Evolutionary conservation across 2,888 invertebrate genomes (phyloP).

Genomic region (Ectobius pallidus): DNA sequence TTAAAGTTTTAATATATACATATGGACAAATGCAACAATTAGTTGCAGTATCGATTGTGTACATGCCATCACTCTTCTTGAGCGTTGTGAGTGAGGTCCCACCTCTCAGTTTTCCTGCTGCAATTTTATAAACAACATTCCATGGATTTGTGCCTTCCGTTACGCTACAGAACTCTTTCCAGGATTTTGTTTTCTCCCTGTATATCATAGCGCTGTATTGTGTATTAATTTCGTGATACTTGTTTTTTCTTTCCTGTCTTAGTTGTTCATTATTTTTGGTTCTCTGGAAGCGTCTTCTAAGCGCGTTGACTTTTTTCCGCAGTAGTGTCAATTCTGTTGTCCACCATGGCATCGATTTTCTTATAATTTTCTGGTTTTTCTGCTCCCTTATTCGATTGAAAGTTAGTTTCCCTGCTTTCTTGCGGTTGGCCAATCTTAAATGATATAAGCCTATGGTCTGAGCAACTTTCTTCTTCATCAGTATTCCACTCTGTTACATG

Average conservation of each 20-base stretch:
- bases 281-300: not conserved
- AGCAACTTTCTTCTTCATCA: slow-evolving; percentile 2
- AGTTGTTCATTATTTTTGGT: not conserved
- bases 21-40: too few relatives aligned
- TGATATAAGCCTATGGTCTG: not conserved
- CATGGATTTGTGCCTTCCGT: not conserved
- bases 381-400: not conserved
- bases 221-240: not conserved
- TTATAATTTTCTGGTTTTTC: not conserved
- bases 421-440: too few relatives aligned
- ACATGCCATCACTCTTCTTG: not conserved
- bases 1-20: too few relatives aligned
- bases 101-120: not conserved
- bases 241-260: not conserved
- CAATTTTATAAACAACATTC: not conserved
- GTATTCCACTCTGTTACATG: not conserved
- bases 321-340: not conserved
- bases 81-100: not conserved
- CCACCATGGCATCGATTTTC: not conserved
- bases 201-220: not conserved
- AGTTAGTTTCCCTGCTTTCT: too few relatives aligned
- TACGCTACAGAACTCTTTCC: not conserved
- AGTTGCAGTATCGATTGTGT: not conserved
- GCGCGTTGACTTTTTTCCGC: not conserved
- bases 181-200: not conserved